Conservation (phyloP, 1,140 invertebrate species). For the Octopus sinensis region DNA sequence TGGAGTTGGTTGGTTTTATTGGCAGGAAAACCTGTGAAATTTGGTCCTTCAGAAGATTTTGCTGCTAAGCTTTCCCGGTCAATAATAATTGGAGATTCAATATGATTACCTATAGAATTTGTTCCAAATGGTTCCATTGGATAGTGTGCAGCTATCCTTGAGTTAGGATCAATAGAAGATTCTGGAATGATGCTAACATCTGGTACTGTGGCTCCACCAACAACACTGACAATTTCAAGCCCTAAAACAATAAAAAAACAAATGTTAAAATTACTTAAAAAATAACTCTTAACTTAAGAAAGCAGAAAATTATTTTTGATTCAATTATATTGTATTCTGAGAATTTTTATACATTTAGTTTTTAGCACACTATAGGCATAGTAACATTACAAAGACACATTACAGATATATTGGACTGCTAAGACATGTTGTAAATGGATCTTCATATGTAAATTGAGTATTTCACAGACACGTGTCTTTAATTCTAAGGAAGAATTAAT, state of each 20-base stretch:
- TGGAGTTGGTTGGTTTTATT: conserved; percentile 2
- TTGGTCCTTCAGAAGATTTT: conserved; percentile 2
- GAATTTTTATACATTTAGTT: no score
- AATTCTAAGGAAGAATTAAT: no score
- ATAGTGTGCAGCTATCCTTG: neutral
- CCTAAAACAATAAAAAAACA: conserved; percentile 8
- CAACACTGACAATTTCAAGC: neutral
- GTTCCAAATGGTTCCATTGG: conserved; percentile 9
- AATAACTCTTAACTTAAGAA: no score
- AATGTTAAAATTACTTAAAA: neutral
- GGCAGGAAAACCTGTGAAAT: neutral
- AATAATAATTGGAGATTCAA: conserved; percentile 7
- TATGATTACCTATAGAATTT: neutral
- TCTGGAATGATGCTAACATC: neutral
- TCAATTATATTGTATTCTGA: no score
- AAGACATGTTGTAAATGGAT: no score
- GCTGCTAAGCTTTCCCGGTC: conserved; percentile 1
- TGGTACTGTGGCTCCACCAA: neutral
- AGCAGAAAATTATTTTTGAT: no score
- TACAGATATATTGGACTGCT: no score
- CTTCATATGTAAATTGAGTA: no score
- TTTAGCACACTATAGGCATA: no score
- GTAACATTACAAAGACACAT: no score
- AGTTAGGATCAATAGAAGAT: neutral
- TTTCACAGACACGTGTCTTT: no score